These are phyloP conservation scores for Agapornis canus DNA, from an alignment of 2,797 vertebrate genomes.

Conservation along the genomic window DNA sequence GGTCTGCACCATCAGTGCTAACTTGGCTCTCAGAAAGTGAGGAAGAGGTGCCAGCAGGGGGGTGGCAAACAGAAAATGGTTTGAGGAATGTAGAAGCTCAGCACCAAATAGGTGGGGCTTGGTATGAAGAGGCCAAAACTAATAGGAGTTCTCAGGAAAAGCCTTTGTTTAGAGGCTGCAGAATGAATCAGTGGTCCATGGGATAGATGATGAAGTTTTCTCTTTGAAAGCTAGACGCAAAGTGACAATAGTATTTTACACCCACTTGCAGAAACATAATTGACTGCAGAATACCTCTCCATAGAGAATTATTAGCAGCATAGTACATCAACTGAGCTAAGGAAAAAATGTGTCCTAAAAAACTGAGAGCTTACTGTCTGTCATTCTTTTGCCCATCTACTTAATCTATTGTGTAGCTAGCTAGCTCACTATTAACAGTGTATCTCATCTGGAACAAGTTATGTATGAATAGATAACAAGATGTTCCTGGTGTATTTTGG, in stretches of 20 bases:
- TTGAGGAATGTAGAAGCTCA: neutral
- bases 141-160: neutral
- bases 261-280: neutral
- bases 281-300: neutral
- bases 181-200: neutral
- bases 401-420: constrained; percentile 8
- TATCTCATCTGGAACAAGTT: constrained; percentile 47
- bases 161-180: neutral
- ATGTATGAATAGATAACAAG: constrained; percentile 27
- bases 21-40: neutral
- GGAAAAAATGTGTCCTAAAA: neutral
- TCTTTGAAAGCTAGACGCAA: neutral
- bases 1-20: neutral
- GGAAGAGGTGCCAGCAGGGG: neutral
- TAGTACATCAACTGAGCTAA: neutral
- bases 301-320: neutral
- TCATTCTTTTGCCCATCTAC: neutral
- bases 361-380: neutral
- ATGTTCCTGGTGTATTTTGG: constrained; percentile 30
- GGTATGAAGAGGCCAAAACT: neutral
- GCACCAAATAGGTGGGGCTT: neutral
- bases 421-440: neutral
- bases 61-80: neutral
- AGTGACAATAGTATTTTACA: neutral
- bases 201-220: neutral